Conservation (phyloP, 2,888 invertebrate genomes). For the Ctenicera cuprea region DNA sequence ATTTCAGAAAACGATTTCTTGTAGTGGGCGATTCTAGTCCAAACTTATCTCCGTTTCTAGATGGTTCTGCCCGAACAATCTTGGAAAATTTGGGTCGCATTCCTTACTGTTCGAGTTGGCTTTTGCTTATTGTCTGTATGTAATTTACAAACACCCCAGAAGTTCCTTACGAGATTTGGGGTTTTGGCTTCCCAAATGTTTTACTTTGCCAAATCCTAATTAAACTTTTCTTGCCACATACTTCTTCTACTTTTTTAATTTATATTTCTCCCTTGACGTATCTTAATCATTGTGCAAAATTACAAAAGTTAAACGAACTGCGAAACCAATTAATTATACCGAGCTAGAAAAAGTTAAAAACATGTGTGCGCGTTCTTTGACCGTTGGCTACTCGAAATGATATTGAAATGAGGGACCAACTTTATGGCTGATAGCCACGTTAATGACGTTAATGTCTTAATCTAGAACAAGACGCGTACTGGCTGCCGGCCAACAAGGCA, state of each 20-base stretch:
- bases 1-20: too few relatives aligned
- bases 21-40: neutral
- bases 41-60: neutral
- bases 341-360: neutral
- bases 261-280: neutral
- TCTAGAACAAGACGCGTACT: conserved; percentile 43
- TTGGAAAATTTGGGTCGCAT: conserved; percentile 15
- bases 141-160: conserved; percentile 20
- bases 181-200: neutral
- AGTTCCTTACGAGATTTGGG: conserved; percentile 3
- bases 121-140: conserved; percentile 1
- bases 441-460: conserved; percentile 53
- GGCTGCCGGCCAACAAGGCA: conserved; percentile 44
- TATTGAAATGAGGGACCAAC: conserved; percentile 37
- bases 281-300: too few relatives aligned
- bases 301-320: neutral
- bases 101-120: conserved; percentile 3
- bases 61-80: neutral
- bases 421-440: conserved; percentile 42
- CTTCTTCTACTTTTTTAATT: neutral
- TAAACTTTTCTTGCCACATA: conserved; percentile 1
- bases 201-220: conserved; percentile 25
- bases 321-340: neutral
- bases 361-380: neutral
- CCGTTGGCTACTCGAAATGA: neutral